Conservation (phyloP, 2,888 invertebrate species). For the Icerya purchasi region DNA sequence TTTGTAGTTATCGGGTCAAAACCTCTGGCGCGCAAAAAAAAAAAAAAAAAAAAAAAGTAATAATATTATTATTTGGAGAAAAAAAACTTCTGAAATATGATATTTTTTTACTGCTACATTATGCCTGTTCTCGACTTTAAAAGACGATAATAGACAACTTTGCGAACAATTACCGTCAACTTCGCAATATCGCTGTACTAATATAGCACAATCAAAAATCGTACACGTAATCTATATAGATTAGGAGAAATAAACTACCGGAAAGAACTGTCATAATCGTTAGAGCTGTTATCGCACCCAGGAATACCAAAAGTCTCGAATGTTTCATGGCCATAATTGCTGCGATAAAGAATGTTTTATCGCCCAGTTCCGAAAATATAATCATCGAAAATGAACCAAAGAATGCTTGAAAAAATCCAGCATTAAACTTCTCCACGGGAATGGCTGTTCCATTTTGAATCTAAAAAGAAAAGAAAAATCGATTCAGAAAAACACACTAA, state of each 20-base stretch:
- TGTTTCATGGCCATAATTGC: slow-evolving; percentile 99
- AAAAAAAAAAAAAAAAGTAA: too few relatives aligned
- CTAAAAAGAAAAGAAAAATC: slow-evolving; percentile 1
- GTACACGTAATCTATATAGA: too few relatives aligned
- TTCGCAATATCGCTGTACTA: too few relatives aligned
- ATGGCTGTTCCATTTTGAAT: neutral
- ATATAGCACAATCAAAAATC: too few relatives aligned
- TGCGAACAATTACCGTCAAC: too few relatives aligned
- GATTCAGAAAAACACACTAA: neutral
- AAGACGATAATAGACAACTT: too few relatives aligned
- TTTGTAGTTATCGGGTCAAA: too few relatives aligned
- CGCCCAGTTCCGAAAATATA: slow-evolving; percentile 89
- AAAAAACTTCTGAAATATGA: too few relatives aligned
- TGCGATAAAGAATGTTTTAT: slow-evolving; percentile 98
- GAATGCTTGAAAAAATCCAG: slow-evolving; percentile 77
- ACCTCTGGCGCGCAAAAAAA: too few relatives aligned
- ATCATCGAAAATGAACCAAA: slow-evolving; percentile 88
- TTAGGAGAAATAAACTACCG: slow-evolving; percentile 32
- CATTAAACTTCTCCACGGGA: neutral
- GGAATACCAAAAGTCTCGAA: slow-evolving; percentile 72
- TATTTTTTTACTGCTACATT: too few relatives aligned
- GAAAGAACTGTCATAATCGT: slow-evolving; percentile 85
- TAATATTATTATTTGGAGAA: too few relatives aligned
- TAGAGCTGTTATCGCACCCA: slow-evolving; percentile 79
- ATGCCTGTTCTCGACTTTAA: too few relatives aligned